Percentiles rank a stretch among this genome's conserved stretches.
phyloP scores from a whole-genome alignment of 30 jellyfish, hydroid and myxozoan genomes.

The Clytia hemisphaerica region DNA sequence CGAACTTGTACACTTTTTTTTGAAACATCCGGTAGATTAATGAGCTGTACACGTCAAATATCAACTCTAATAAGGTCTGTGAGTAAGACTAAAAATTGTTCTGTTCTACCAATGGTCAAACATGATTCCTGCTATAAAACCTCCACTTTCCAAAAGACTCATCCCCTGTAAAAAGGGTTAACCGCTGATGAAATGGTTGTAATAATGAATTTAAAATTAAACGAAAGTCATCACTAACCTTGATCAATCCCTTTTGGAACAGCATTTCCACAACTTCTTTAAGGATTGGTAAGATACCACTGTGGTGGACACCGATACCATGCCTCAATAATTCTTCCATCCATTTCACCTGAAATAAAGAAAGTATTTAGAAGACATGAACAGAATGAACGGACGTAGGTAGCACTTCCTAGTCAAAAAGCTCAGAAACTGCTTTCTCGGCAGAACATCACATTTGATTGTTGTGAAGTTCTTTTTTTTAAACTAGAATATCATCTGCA shows the following conservation, averaged over 20 bases:
- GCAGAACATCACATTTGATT: too few species aligned
- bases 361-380: neutral
- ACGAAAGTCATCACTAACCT: constrained; percentile 46
- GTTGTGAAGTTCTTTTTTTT: too few species aligned
- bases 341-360: constrained; percentile 60
- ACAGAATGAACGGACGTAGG: neutral
- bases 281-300: constrained; percentile 95
- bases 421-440: neutral
- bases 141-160: too few species aligned
- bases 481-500: neutral
- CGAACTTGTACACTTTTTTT: too few species aligned
- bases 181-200: too few species aligned
- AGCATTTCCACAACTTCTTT: constrained; percentile 96
- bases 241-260: constrained; percentile 81
- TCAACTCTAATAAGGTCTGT: too few species aligned
- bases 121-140: too few species aligned
- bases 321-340: constrained; percentile 67
- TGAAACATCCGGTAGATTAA: too few species aligned
- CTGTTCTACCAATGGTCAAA: too few species aligned
- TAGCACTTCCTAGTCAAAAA: neutral
- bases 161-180: too few species aligned
- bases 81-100: too few species aligned
- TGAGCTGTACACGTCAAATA: too few species aligned
- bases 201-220: neutral
- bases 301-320: constrained; percentile 98